Evolutionary conservation across 2,113 vertebrate species (phyloP).

Genomic region (Podiceps cristatus): DNA sequence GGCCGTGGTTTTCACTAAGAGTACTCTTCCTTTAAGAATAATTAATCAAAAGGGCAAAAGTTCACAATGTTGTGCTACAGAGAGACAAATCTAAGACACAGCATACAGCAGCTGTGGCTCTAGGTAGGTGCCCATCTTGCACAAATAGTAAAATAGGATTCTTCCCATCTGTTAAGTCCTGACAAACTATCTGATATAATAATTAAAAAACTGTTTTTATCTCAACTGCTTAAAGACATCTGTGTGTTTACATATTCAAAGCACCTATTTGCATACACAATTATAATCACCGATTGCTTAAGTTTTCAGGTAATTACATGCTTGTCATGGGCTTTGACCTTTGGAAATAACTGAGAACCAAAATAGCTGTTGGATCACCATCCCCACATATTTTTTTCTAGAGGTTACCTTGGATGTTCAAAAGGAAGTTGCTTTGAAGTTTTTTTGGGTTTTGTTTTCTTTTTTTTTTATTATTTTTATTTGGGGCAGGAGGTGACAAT

Average conservation of each 20-base stretch:
- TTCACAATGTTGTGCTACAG: background rate
- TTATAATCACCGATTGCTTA: background rate
- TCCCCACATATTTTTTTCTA: background rate
- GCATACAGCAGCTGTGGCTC: background rate
- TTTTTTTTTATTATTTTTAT: background rate
- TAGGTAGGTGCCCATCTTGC: background rate
- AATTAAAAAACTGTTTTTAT: background rate
- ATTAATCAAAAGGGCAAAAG: background rate
- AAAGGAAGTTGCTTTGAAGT: background rate
- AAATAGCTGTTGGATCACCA: background rate
- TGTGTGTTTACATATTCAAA: background rate
- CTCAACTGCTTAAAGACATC: background rate
- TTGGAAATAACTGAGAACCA: background rate
- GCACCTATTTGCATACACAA: background rate
- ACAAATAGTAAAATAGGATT: background rate
- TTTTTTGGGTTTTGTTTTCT: rapidly evolving
- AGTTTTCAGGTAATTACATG: background rate
- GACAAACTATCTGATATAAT: background rate
- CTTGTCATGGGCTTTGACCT: background rate
- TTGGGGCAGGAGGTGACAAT: rapidly evolving
- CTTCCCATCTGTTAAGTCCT: background rate
- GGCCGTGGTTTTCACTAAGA: background rate
- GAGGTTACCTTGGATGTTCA: background rate
- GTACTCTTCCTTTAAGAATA: background rate
- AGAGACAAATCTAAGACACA: background rate